phyloP scores from a whole-genome alignment of 2,797 vertebrate species.

The Brotula barbata region DNA sequence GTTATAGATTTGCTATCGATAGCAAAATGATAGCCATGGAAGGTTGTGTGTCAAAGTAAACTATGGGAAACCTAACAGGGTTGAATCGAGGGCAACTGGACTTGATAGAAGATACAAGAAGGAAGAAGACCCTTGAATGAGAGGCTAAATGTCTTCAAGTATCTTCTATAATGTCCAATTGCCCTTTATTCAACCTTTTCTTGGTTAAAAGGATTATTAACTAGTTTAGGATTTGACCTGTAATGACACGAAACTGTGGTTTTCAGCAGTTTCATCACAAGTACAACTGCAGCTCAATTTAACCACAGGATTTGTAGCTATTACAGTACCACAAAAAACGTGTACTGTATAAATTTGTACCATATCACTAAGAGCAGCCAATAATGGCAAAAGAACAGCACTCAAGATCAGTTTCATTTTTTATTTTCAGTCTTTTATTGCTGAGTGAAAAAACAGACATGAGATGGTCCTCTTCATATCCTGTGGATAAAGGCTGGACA shows the following conservation, averaged over 20 bases:
- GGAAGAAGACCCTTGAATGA: no score
- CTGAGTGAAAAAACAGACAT: conserved; percentile 79
- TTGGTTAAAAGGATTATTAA: no score
- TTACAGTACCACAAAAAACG: not conserved
- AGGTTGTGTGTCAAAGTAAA: not conserved
- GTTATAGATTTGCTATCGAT: no score
- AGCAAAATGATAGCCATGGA: not conserved
- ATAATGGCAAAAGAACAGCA: conserved; percentile 70
- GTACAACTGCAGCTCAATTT: not conserved
- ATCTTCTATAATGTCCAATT: no score
- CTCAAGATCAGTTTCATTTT: conserved; percentile 73
- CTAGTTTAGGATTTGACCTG: not conserved
- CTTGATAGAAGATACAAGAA: no score
- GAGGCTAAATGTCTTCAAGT: no score
- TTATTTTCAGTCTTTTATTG: conserved; percentile 82
- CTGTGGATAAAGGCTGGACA: conserved; percentile 89
- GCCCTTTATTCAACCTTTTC: no score
- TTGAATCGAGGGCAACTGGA: no score
- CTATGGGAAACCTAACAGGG: not conserved
- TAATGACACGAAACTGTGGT: not conserved
- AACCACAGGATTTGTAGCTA: not conserved
- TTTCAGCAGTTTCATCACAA: not conserved
- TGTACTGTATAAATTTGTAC: not conserved
- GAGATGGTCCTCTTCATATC: conserved; percentile 81
- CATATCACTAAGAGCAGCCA: conserved; percentile 10